These are phyloP conservation scores for Sinotaia quadrata DNA, from an alignment of 2,888 invertebrate genomes.

Conservation along the genomic window DNA sequence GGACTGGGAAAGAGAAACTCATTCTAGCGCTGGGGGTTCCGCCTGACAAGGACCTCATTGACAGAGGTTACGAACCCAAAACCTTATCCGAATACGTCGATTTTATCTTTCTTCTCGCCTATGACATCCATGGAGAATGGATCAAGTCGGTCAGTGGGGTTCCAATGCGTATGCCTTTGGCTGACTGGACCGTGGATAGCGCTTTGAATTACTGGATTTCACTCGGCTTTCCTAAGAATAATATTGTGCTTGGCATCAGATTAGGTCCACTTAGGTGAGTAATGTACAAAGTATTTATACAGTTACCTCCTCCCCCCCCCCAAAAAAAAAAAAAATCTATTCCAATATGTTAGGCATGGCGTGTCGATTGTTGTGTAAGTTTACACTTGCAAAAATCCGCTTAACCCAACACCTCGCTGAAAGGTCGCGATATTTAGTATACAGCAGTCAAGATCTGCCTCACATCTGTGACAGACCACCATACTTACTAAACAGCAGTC, in stretches of 20 bases:
- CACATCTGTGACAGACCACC: no score
- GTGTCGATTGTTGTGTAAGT: no score
- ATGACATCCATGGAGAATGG: not conserved
- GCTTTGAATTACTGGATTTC: not conserved
- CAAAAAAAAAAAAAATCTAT: no score
- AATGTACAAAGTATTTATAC: no score
- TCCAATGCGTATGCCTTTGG: not conserved
- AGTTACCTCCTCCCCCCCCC: no score
- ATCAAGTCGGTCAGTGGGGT: not conserved
- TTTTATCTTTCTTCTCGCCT: not conserved
- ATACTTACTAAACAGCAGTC: no score
- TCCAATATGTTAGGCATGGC: no score
- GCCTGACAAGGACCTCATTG: not conserved
- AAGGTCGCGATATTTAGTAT: no score
- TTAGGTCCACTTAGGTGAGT: not conserved
- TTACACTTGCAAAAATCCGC: no score
- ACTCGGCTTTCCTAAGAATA: not conserved
- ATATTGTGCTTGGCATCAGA: not conserved
- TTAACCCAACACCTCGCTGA: no score
- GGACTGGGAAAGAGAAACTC: not conserved
- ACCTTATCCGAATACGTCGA: not conserved
- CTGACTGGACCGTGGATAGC: not conserved
- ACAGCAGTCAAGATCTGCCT: no score
- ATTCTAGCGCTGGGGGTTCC: not conserved
- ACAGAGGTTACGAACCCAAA: not conserved